phyloP scores from a whole-genome alignment of 2,888 invertebrate species.

The Carterocephalus palaemon region DNA sequence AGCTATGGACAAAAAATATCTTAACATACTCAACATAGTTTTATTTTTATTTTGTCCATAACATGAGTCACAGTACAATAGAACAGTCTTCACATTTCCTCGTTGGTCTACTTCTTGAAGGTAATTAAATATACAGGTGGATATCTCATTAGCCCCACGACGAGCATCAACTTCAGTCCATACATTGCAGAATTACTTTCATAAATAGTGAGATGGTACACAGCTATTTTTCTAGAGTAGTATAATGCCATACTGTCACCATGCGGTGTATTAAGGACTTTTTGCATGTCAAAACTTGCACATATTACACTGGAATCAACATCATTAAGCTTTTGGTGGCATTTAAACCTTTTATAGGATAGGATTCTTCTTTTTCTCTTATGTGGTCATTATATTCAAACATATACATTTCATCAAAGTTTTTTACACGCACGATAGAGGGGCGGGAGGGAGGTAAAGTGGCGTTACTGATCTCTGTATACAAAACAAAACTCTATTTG shows the following conservation, averaged over 20 bases:
- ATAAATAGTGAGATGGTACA: constrained; percentile 19
- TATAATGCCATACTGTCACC: constrained; percentile 11
- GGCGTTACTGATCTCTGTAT: too few relatives aligned
- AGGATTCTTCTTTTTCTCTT: constrained; percentile 5
- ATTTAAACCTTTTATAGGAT: constrained; percentile 8
- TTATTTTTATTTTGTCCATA: too few relatives aligned
- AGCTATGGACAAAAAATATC: too few relatives aligned
- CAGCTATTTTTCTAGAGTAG: constrained; percentile 15
- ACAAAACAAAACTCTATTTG: too few relatives aligned
- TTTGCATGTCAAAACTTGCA: constrained; percentile 21
- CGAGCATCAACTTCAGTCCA: constrained; percentile 23
- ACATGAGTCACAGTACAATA: too few relatives aligned
- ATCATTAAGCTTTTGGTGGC: constrained; percentile 2
- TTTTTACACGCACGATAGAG: too few relatives aligned
- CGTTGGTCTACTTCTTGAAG: constrained; percentile 13
- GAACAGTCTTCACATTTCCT: not conserved
- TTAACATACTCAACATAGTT: too few relatives aligned
- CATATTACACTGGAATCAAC: too few relatives aligned
- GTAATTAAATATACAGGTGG: constrained; percentile 10
- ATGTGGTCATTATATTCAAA: too few relatives aligned
- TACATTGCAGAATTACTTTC: constrained; percentile 20
- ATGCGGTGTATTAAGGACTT: constrained; percentile 21
- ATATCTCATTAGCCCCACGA: constrained; percentile 23
- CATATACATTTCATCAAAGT: too few relatives aligned
- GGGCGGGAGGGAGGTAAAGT: too few relatives aligned